Base-by-base conservation (phyloP, 30 jellyfish, hydroid and myxozoan species). In the Phacellophora camtschatica region DNA sequence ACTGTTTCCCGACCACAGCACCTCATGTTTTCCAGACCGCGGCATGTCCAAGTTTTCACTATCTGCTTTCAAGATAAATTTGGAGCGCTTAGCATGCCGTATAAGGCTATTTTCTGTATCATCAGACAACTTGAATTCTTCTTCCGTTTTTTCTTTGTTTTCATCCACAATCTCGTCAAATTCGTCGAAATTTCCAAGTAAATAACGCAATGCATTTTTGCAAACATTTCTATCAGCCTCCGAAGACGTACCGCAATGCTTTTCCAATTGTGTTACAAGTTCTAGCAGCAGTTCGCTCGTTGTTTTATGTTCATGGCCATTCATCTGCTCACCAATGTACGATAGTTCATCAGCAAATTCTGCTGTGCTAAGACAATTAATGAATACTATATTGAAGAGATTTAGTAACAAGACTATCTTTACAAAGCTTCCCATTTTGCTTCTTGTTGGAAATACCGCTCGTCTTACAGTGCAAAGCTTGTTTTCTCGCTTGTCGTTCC, bases 201-300 rank as follows among this genome's bases (percentile, higher is more conserved):
- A 25, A 48, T 78, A 43, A 13, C 43, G 24, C 4, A 78, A 82
- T 27, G 82, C 90, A 23, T 50, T 42, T 28, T 53, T 54, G 35
- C 90, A 78, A 28, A 62, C 39, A 49, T 48, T 29, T 19, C 42
- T 66, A 62, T 78, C 90, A 1, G 51, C 28, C 2, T 56, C 70
- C 18, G 82, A 78, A 0, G 90, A 19, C 16, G 82, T 62, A 4
- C 90, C 90, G 30, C 90, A 78, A 45, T 78, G 64, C 45, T 58
- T 78, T 51, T 78, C 90, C 30, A 78, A 24, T 46, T 78, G 73
- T 27, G 43, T 18, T 4, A 78, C 82, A 4, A 78, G 82, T 19
- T 64, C 58, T 24, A 78, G 57, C 20, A 63, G 69, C 45, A 78
- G 15, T 20, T 45, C 55, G 46, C 90, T 78, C 22, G 90, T 61